Evolutionary conservation across 2,888 invertebrate genomes (phyloP).

Genomic region (Melieria crassipennis): DNA sequence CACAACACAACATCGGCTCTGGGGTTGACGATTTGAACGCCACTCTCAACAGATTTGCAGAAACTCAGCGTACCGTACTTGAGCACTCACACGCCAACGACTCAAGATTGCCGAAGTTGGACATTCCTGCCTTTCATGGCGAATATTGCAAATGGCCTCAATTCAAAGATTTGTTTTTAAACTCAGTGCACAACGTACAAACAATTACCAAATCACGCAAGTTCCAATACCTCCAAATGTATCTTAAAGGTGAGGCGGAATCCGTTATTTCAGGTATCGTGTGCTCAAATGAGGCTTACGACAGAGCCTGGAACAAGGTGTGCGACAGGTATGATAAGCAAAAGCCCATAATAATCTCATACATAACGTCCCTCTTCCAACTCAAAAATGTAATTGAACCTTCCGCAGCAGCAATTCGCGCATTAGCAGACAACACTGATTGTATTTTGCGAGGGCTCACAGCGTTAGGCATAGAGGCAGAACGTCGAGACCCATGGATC

Average conservation of each 20-base stretch:
- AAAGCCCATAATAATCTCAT: constrained; percentile 22
- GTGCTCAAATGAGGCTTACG: constrained; percentile 7
- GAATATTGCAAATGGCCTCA: no score
- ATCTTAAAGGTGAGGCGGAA: constrained; percentile 6
- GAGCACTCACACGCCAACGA: background rate
- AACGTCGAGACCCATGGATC: constrained; percentile 16
- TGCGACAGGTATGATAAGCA: constrained; percentile 26
- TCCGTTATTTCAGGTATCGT: constrained; percentile 8
- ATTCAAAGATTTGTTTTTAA: no score
- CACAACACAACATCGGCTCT: constrained; percentile 13
- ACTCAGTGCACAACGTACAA: no score
- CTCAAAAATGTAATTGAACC: constrained; percentile 5
- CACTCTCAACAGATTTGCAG: constrained; percentile 16
- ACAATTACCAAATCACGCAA: no score
- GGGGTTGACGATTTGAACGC: constrained; percentile 10
- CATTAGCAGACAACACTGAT: constrained; percentile 14
- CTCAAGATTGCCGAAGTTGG: background rate
- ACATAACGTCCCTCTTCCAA: constrained; percentile 20
- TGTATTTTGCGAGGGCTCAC: constrained; percentile 17
- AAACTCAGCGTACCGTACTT: constrained; percentile 2
- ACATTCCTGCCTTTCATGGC: no score
- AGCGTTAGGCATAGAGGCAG: constrained; percentile 11
- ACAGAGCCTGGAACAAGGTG: constrained; percentile 17
- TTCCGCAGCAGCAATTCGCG: constrained; percentile 15
- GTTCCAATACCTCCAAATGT: background rate